Conservation (phyloP, 2,888 invertebrate species). For the Schizaphis graminum region DNA sequence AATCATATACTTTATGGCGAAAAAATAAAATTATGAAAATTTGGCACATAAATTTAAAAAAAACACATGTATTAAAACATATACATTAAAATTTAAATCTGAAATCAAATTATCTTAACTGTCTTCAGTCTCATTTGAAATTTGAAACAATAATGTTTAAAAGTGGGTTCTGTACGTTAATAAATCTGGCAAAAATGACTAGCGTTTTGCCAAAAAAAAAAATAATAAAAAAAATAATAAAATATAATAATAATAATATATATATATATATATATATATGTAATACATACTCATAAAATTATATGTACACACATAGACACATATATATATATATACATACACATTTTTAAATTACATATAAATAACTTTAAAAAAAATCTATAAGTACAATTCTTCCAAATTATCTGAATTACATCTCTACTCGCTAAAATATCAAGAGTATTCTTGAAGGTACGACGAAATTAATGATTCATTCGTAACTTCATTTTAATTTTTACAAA, state of each 20-base stretch:
- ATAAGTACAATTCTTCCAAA: slow-evolving; percentile 58
- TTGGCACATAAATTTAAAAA: slow-evolving; percentile 64
- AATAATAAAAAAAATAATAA: slow-evolving; percentile 31
- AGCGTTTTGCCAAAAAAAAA: slow-evolving; percentile 62
- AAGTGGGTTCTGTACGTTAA: slow-evolving; percentile 63
- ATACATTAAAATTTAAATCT: slow-evolving; percentile 53
- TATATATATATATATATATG: slow-evolving; percentile 28
- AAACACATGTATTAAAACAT: slow-evolving; percentile 50
- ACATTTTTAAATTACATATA: slow-evolving; percentile 43
- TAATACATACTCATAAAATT: slow-evolving; percentile 32
- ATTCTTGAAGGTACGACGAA: slow-evolving; percentile 47
- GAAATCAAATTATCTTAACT: slow-evolving; percentile 65
- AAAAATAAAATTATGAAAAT: slow-evolving; percentile 61
- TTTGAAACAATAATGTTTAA: slow-evolving; percentile 63
- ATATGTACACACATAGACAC: slow-evolving; percentile 29
- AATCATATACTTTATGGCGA: slow-evolving; percentile 63
- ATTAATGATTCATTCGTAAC: slow-evolving; percentile 28
- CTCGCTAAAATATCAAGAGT: slow-evolving; percentile 50
- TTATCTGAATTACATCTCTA: slow-evolving; percentile 53
- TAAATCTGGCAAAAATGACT: slow-evolving; percentile 65
- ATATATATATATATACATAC: background rate
- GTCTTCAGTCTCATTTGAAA: slow-evolving; percentile 64
- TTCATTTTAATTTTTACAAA: background rate
- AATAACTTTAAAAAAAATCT: slow-evolving; percentile 57
- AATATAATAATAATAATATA: slow-evolving; percentile 44